phyloP scores from a whole-genome alignment of 1,140 invertebrate species.

The Amyelois transitella region DNA sequence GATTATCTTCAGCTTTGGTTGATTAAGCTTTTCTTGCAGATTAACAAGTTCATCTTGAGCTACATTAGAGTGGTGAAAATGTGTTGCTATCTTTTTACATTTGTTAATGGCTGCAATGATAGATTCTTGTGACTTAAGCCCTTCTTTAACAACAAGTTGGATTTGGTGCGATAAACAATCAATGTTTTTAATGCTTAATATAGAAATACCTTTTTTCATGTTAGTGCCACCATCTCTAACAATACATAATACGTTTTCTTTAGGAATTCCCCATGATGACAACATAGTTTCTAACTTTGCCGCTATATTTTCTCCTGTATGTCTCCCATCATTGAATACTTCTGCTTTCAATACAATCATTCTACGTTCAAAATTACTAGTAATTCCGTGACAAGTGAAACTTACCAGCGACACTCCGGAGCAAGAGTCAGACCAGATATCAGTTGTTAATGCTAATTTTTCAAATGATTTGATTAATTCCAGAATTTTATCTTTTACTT shows the following conservation, averaged over 20 bases:
- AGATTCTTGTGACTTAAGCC: slow-evolving; percentile 20
- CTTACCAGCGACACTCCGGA: slow-evolving; percentile 25
- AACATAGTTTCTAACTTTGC: slow-evolving; percentile 25
- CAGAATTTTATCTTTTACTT: too few relatives aligned
- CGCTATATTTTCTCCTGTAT: slow-evolving; percentile 24
- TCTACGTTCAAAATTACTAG: slow-evolving; percentile 20
- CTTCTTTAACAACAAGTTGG: slow-evolving; percentile 18
- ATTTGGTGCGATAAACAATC: slow-evolving; percentile 18
- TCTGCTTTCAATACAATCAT: slow-evolving; percentile 21
- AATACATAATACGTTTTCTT: slow-evolving; percentile 30
- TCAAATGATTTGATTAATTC: slow-evolving; percentile 20
- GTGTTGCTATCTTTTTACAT: slow-evolving; percentile 20
- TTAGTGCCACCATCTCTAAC: slow-evolving; percentile 25
- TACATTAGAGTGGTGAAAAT: slow-evolving; percentile 17
- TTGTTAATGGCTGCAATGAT: slow-evolving; percentile 19
- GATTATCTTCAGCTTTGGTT: neutral
- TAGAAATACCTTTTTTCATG: too few relatives aligned
- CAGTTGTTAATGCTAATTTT: slow-evolving; percentile 26
- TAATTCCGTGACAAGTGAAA: slow-evolving; percentile 30
- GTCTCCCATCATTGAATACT: slow-evolving; percentile 22
- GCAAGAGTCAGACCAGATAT: slow-evolving; percentile 27
- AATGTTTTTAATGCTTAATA: too few relatives aligned
- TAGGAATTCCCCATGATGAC: slow-evolving; percentile 25
- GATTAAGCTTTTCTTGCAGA: too few relatives aligned
- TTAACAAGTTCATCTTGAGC: too few relatives aligned